Conservation (phyloP, 2,797 vertebrate species). For the Hoplostethus atlanticus region DNA sequence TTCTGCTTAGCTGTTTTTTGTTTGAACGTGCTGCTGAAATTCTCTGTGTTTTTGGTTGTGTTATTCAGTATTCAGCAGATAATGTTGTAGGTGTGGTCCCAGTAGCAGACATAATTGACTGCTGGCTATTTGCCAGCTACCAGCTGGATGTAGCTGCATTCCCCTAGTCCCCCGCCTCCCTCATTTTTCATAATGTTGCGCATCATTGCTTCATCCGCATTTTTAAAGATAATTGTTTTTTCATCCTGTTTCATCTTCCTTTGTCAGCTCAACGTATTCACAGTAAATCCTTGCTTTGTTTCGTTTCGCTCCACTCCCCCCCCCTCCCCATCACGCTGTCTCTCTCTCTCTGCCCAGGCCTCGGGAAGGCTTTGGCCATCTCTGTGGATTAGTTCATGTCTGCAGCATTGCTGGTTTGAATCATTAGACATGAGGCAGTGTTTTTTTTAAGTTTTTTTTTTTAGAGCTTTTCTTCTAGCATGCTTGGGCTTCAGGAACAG, state of each 20-base stretch:
- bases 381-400: conserved; percentile 53
- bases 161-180: background rate
- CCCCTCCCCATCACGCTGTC: background rate
- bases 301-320: background rate
- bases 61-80: background rate
- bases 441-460: conserved; percentile 5
- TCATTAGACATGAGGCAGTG: conserved; percentile 32
- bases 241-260: background rate
- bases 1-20: background rate
- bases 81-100: background rate
- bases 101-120: background rate
- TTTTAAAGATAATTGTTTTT: background rate
- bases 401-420: conserved; percentile 44
- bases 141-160: background rate
- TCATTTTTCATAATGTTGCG: background rate
- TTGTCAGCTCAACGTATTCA: background rate
- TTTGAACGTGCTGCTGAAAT: background rate
- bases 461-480: conserved; percentile 15
- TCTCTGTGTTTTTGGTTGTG: background rate
- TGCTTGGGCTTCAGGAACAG: conserved; percentile 11
- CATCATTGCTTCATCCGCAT: background rate
- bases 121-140: background rate
- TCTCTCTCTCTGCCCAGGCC: conserved; percentile 3
- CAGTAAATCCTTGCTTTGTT: conserved; percentile 2
- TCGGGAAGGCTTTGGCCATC: conserved; percentile 20